A percentile compares a stretch with the other conserved stretches of the same genome.
Conservation (phyloP, 1,140 invertebrate genomes). For the Pachyrhynchus sulphureomaculatus region DNA sequence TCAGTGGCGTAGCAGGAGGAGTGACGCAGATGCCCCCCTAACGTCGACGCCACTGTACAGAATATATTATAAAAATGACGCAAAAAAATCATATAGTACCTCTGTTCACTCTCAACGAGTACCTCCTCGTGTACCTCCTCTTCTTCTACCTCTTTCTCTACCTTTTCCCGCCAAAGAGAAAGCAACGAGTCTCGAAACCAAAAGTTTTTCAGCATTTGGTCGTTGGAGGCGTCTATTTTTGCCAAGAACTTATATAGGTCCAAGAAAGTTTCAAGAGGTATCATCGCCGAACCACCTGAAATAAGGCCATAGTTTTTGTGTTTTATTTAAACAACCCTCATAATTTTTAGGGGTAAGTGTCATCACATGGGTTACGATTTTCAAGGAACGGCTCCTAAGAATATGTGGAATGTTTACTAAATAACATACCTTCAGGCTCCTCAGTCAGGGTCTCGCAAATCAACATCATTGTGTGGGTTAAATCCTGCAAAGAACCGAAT, state of each 20-base stretch:
- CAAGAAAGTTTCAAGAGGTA: slow-evolving; percentile 67
- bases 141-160: slow-evolving; percentile 27
- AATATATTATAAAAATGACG: too few relatives aligned
- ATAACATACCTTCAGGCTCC: slow-evolving; percentile 73
- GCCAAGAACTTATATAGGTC: slow-evolving; percentile 71
- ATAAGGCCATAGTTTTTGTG: too few relatives aligned
- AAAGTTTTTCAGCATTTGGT: slow-evolving; percentile 41
- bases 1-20: too few relatives aligned
- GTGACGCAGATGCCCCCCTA: too few relatives aligned
- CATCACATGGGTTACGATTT: too few relatives aligned
- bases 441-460: slow-evolving; percentile 79
- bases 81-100: too few relatives aligned
- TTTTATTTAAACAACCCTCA: too few relatives aligned
- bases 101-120: slow-evolving; percentile 5
- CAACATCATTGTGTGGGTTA: slow-evolving; percentile 76
- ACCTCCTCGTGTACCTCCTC: slow-evolving; percentile 16
- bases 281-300: slow-evolving; percentile 63
- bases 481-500: slow-evolving; percentile 56
- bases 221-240: slow-evolving; percentile 60
- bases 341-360: too few relatives aligned
- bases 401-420: too few relatives aligned
- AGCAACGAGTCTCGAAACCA: slow-evolving; percentile 46
- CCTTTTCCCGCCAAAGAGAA: slow-evolving; percentile 36
- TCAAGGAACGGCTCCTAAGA: too few relatives aligned
- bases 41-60: too few relatives aligned